A percentile compares a stretch with the other conserved stretches of the same genome.
phyloP scores from a whole-genome alignment of 2,797 vertebrate genomes.

The Syngnathus acus region DNA sequence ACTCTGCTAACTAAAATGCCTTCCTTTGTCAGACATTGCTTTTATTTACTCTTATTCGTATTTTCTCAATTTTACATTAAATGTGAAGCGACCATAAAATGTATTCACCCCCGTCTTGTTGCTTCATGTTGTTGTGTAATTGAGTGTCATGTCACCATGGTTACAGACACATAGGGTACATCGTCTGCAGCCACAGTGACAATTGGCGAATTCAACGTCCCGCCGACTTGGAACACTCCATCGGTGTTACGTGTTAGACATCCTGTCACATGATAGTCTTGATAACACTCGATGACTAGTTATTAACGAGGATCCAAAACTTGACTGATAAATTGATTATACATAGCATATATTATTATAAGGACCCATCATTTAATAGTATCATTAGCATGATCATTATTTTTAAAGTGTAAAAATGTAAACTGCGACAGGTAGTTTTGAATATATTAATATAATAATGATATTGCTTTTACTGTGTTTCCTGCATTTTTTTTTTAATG shows the following conservation, averaged over 20 bases:
- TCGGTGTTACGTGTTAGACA: background rate
- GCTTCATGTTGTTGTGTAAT: slow-evolving; percentile 68
- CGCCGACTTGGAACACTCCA: background rate
- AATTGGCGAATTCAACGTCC: background rate
- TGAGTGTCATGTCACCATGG: slow-evolving; percentile 51
- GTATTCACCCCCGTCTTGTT: slow-evolving; percentile 44
- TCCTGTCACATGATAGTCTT: background rate
- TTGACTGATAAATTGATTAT: background rate
- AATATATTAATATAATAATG: background rate
- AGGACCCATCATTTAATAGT: background rate
- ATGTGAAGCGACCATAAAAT: background rate
- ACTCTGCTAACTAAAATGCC: background rate
- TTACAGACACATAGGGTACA: slow-evolving; percentile 22
- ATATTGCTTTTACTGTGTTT: too few species aligned
- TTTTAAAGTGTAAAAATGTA: background rate
- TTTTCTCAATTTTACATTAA: background rate
- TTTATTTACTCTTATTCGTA: background rate
- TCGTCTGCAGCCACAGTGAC: background rate
- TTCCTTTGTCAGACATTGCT: background rate
- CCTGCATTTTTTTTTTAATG: background rate
- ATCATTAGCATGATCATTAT: background rate
- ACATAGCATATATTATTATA: background rate
- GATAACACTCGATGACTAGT: too few species aligned
- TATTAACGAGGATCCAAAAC: background rate
- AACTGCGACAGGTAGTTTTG: background rate